These are phyloP conservation scores for Octonoba sinensis DNA, from an alignment of 2,888 invertebrate species.

Conservation along the genomic window DNA sequence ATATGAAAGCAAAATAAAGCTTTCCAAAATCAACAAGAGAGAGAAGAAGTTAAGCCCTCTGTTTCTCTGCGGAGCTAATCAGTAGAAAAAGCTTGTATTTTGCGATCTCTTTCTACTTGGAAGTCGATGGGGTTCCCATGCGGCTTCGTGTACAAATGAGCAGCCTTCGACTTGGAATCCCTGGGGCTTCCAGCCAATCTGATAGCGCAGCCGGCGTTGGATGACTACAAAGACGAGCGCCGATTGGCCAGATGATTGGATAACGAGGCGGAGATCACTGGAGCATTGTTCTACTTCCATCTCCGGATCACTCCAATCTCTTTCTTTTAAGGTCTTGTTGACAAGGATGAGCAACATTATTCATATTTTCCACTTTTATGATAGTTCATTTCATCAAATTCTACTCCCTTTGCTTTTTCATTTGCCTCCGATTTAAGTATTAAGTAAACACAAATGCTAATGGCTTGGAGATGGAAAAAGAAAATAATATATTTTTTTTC, in stretches of 20 bases:
- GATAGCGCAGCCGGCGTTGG: constrained; percentile 14
- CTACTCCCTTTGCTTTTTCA: no score
- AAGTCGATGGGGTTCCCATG: constrained; percentile 5
- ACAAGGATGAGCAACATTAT: no score
- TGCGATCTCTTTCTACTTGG: not conserved
- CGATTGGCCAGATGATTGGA: constrained; percentile 25
- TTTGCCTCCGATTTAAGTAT: no score
- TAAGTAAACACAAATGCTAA: no score
- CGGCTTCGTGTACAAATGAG: constrained; percentile 19
- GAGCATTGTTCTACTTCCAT: constrained; percentile 8
- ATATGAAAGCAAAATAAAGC: constrained; percentile 3
- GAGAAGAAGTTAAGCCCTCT: not conserved
- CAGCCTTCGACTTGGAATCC: constrained; percentile 10
- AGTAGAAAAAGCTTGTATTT: constrained; percentile 10
- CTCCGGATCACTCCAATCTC: no score
- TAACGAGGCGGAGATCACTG: constrained; percentile 18
- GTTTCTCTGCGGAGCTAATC: constrained; percentile 9
- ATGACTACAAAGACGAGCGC: constrained; percentile 20
- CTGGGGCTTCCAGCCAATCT: constrained; percentile 21
- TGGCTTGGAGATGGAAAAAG: no score
- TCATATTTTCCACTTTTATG: no score
- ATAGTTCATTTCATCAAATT: no score
- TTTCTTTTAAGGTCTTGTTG: no score
- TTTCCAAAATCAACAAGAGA: not conserved
- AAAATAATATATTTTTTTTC: no score